Percentiles rank a stretch among this genome's conserved stretches.
phyloP scores from a whole-genome alignment of 2,113 vertebrate species.

The Lynx canadensis region DNA sequence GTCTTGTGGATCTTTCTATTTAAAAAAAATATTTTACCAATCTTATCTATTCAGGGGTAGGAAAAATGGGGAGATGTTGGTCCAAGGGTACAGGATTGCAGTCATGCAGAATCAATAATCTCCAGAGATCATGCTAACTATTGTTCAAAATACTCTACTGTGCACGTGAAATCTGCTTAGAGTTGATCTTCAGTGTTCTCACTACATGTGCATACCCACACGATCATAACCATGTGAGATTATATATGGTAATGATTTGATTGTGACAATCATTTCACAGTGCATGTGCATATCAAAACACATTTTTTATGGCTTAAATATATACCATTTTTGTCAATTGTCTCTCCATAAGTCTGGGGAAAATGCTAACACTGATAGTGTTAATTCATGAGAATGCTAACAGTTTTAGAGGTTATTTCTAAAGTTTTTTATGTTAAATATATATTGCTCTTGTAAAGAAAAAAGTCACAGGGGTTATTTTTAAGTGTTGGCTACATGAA shows the following conservation, averaged over 20 bases:
- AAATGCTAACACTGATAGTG: background rate
- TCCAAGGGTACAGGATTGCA: background rate
- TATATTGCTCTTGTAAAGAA: background rate
- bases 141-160: background rate
- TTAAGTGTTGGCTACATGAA: background rate
- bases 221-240: too few relatives aligned
- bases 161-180: background rate
- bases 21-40: background rate
- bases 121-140: background rate
- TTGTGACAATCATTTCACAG: background rate
- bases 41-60: background rate
- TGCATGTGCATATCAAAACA: background rate
- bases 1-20: background rate
- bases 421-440: background rate
- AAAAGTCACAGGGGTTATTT: background rate
- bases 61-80: background rate
- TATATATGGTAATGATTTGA: background rate
- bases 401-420: background rate
- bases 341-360: background rate
- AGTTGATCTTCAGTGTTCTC: background rate
- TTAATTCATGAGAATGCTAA: background rate
- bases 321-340: background rate
- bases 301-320: background rate
- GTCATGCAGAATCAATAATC: background rate
- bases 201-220: too few relatives aligned